Conservation (phyloP, 2,113 vertebrate species). For the Erythrocercus mccallii region DNA sequence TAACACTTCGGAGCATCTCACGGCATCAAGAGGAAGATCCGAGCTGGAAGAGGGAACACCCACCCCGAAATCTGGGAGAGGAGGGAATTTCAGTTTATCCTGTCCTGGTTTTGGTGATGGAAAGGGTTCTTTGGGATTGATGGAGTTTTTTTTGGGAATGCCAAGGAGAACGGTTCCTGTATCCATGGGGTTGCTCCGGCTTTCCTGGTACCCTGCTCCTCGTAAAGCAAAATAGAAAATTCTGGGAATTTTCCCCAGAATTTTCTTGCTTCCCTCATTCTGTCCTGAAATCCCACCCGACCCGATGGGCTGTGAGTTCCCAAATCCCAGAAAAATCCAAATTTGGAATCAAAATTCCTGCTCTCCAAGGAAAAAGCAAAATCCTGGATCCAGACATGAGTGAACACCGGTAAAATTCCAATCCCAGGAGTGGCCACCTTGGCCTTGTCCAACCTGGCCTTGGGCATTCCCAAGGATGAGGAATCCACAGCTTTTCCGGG, state of each 20-base stretch:
- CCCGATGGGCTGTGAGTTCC: neutral
- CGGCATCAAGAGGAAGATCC: neutral
- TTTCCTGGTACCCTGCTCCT: neutral
- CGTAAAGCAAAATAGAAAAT: neutral
- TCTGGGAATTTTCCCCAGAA: accelerated
- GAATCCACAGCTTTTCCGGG: neutral
- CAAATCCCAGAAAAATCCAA: neutral
- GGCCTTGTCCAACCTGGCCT: neutral
- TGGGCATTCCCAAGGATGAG: neutral
- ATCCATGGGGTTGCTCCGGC: neutral
- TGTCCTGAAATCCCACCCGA: neutral
- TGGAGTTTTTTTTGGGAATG: neutral
- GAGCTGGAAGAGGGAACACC: neutral
- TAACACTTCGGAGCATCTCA: neutral
- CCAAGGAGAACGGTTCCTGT: neutral
- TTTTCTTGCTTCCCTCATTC: neutral
- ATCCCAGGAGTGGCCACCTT: neutral
- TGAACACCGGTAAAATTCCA: neutral
- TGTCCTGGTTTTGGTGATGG: neutral
- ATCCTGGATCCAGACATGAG: accelerated
- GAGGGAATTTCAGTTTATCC: neutral
- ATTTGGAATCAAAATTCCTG: neutral
- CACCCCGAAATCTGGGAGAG: accelerated
- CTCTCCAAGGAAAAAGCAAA: neutral
- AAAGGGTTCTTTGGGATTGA: neutral